Percentiles rank a stretch among this genome's conserved stretches.
Evolutionary conservation across 2,888 invertebrate species (phyloP).

Genomic region (Lysandra coridon): DNA sequence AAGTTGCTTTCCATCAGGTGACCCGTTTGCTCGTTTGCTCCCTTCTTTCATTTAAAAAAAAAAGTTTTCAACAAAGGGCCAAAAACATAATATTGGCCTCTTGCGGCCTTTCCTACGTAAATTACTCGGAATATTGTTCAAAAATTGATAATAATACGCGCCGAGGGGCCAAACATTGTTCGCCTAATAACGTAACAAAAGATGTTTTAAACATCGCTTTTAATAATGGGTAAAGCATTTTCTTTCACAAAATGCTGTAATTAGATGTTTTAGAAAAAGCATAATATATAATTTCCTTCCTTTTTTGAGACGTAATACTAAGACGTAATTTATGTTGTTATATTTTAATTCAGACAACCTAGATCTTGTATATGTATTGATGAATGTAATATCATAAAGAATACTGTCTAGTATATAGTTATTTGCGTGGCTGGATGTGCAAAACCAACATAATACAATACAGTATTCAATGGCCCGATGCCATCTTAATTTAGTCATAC

Average conservation of each 20-base stretch:
- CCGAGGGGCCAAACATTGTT: background rate
- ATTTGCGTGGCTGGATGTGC: background rate
- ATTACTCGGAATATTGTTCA: background rate
- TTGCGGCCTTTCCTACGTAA: background rate
- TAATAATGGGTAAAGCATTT: background rate
- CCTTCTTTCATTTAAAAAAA: too few species aligned
- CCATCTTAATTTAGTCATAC: background rate
- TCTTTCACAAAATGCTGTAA: background rate
- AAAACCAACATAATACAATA: conserved; percentile 10
- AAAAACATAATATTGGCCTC: conserved; percentile 7
- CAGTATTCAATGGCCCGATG: background rate
- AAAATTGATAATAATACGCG: conserved; percentile 13
- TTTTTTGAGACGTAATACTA: too few species aligned
- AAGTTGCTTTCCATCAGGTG: too few species aligned
- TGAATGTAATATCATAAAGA: background rate
- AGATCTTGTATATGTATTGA: background rate
- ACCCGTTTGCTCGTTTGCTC: too few species aligned
- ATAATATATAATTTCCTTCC: background rate
- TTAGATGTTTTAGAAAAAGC: background rate
- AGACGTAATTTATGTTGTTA: too few species aligned
- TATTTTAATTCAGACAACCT: too few species aligned
- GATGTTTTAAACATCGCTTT: background rate
- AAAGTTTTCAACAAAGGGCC: background rate
- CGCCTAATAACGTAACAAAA: background rate
- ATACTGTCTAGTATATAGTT: background rate